phyloP scores from a whole-genome alignment of 1,140 invertebrate species.

The Sipha flava region DNA sequence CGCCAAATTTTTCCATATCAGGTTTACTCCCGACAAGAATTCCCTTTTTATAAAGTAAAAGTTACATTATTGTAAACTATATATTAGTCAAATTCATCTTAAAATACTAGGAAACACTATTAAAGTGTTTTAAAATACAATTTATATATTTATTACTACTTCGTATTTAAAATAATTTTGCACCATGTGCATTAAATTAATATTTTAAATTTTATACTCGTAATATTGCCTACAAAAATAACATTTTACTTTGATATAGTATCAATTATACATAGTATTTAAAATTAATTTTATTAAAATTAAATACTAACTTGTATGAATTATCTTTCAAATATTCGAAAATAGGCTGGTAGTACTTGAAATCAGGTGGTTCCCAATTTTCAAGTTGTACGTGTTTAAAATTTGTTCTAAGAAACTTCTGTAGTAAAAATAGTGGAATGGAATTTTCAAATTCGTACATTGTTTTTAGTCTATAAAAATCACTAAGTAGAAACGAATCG shows the following conservation, averaged over 20 bases:
- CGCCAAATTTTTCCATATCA: slow-evolving; percentile 64
- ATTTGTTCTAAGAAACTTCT: not conserved
- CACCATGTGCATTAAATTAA: too few species aligned
- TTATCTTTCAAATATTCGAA: not conserved
- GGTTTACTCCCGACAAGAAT: slow-evolving; percentile 44
- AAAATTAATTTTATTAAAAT: too few species aligned
- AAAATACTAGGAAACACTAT: too few species aligned
- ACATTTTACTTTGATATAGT: too few species aligned
- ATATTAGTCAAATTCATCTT: too few species aligned
- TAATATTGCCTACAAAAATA: too few species aligned
- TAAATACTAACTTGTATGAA: not conserved
- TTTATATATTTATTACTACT: too few species aligned
- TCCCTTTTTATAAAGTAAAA: not conserved
- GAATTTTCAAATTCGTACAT: not conserved
- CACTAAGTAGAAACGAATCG: slow-evolving; percentile 40
- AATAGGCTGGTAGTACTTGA: not conserved
- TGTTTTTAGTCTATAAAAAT: slow-evolving; percentile 35
- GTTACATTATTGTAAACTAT: too few species aligned
- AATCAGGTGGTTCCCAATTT: not conserved
- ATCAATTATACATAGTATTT: too few species aligned
- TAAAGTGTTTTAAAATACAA: too few species aligned
- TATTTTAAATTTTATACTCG: too few species aligned
- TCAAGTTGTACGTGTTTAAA: not conserved
- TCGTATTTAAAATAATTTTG: too few species aligned
- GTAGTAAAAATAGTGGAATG: not conserved